Evolutionary conservation across 2,888 invertebrate species (phyloP), one percentile per base, ranked within the genome.

Genomic region (Perdita meconis): DNA sequence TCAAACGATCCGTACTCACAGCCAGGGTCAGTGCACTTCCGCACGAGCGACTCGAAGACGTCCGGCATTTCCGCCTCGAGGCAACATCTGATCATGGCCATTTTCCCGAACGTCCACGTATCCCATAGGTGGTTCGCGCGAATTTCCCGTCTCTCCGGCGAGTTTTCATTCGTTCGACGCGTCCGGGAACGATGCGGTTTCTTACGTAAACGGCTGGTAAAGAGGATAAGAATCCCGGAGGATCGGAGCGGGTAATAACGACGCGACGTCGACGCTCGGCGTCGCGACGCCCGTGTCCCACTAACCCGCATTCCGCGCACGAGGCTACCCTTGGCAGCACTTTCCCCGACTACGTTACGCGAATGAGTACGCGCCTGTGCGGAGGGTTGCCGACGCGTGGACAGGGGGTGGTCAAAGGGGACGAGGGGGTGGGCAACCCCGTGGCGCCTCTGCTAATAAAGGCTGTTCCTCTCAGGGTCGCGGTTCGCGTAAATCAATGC

Each of bases 21-120:
- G 89, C 96, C 95, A 70, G 96, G 95, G 93, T 96, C 96, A 55
- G 96, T 96, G 91, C 97, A 97, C 93, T 96, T 97, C 92, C 96
- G 95, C 50, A 95, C 94, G 87, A 96, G 94, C 22, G 95, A 94
- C 87, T 96, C 96, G 80, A 97, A 93, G 90, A 96, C 94, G 91
- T 96, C 96, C 16, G 95, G 95, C 42, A 96, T 93, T 89, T 96
- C 96, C 64, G 95, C 94, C 90, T 97, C 96, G 91, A 97, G 96
- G 93, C 97, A 97, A 93, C 96, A 97, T 91, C 95, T 96, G 80
- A 96, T 94, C 80, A 95, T 94, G 85, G 95, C 95, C 96, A 96
- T 95, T 13, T 56, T 30, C 19, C 19, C 22, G 8, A 4, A 0
- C 16, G 30, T 24, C 10, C 4, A 24, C 30, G 44, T 51, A 34